Conservation (phyloP, 2,888 invertebrate genomes). For the Pyrocoelia pectoralis region DNA sequence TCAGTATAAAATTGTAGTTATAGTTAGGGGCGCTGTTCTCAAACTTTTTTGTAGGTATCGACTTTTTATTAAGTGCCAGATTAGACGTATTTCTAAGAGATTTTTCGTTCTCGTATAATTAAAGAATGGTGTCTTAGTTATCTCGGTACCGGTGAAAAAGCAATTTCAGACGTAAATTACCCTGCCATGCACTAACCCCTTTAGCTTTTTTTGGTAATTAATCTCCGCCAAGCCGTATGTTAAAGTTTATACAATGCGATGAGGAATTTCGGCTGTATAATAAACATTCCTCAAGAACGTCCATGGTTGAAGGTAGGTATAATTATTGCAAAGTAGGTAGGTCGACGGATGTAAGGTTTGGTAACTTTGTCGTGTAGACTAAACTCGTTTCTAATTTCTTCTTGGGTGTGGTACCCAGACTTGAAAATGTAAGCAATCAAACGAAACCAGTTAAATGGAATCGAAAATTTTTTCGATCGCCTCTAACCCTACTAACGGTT, state of each 20-base stretch:
- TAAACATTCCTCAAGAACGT: conserved; percentile 25
- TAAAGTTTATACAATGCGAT: conserved; percentile 27
- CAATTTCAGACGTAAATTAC: conserved; percentile 25
- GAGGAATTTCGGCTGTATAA: conserved; percentile 25
- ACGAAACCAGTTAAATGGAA: conserved; percentile 32
- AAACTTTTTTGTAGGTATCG: no score
- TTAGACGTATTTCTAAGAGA: conserved; percentile 22
- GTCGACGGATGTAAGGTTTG: conserved; percentile 38
- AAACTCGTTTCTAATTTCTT: conserved; percentile 36
- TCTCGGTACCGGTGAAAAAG: conserved; percentile 15
- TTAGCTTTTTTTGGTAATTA: conserved; percentile 31
- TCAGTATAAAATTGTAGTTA: conserved; percentile 29
- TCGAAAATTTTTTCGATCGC: neutral
- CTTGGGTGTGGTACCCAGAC: conserved; percentile 37
- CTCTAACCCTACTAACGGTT: conserved; percentile 15
- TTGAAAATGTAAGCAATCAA: conserved; percentile 38
- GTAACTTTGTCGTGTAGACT: conserved; percentile 14
- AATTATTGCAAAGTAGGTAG: conserved; percentile 39
- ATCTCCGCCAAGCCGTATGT: conserved; percentile 19
- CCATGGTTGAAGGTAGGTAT: conserved; percentile 26
- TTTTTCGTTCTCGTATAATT: conserved; percentile 11
- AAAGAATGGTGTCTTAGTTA: conserved; percentile 28
- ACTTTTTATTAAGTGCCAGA: conserved; percentile 23
- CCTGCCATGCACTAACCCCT: conserved; percentile 19
- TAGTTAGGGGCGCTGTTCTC: no score